Conservation (phyloP, 2,113 vertebrate genomes). For the Hylia prasina region DNA sequence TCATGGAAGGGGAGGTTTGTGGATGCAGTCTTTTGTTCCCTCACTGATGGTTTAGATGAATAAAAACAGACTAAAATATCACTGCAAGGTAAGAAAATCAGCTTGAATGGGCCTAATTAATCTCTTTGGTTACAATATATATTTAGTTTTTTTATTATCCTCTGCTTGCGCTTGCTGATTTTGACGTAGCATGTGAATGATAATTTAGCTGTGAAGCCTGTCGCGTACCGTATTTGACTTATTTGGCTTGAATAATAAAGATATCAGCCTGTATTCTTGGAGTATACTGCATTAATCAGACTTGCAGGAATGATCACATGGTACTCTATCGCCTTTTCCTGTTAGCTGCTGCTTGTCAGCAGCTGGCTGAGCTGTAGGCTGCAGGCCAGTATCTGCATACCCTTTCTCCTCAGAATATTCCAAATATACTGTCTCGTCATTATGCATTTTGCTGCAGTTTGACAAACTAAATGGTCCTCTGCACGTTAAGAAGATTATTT, state of each 20-base stretch:
- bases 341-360: constrained; percentile 77
- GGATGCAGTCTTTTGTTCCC: constrained; percentile 36
- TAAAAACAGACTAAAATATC: constrained; percentile 53
- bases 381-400: constrained; percentile 79
- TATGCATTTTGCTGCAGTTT: constrained; percentile 68
- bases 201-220: constrained; percentile 21
- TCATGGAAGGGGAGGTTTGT: constrained; percentile 42
- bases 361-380: constrained; percentile 80
- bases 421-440: constrained; percentile 64
- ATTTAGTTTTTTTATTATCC: background rate
- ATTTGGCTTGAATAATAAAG: constrained; percentile 60
- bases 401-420: constrained; percentile 72
- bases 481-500: constrained; percentile 55
- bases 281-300: constrained; percentile 81
- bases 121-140: background rate
- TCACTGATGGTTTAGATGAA: constrained; percentile 27
- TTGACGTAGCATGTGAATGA: background rate
- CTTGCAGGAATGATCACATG: constrained; percentile 89
- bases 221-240: constrained; percentile 34
- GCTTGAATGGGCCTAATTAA: constrained; percentile 14
- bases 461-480: constrained; percentile 75
- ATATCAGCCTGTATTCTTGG: constrained; percentile 74
- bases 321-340: constrained; percentile 74
- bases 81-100: constrained; percentile 51
- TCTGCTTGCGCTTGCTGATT: background rate